Evolutionary conservation across 1,140 invertebrate genomes (phyloP).

Genomic region (Dermatophagoides farinae): DNA sequence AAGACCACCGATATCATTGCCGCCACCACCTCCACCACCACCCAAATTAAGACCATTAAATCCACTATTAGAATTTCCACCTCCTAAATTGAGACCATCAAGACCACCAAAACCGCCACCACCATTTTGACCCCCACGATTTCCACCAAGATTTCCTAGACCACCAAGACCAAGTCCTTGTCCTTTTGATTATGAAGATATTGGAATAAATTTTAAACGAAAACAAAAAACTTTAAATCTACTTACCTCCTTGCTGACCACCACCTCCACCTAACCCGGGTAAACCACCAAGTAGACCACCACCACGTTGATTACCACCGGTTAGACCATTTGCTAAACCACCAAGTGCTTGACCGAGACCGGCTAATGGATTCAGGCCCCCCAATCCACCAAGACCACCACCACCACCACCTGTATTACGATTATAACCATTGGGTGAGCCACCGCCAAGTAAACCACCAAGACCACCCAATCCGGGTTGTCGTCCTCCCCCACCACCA

Average conservation of each 20-base stretch:
- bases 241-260: neutral
- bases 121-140: neutral
- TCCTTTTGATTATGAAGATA: too few relatives aligned
- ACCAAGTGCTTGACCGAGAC: conserved; percentile 1
- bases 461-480: conserved; percentile 3
- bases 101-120: neutral
- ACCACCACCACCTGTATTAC: neutral
- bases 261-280: neutral
- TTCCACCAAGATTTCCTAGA: neutral
- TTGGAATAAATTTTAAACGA: too few relatives aligned
- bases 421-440: neutral
- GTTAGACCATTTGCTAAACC: neutral
- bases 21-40: neutral
- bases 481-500: neutral
- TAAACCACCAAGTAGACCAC: neutral
- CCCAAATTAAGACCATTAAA: neutral
- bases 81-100: neutral
- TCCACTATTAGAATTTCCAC: neutral
- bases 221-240: too few relatives aligned
- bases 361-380: conserved; percentile 4
- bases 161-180: neutral
- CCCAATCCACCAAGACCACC: conserved; percentile 1
- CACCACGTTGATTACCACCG: conserved; percentile 2
- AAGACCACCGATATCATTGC: neutral
- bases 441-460: conserved; percentile 1